Evolutionary conservation across 2,797 vertebrate species (phyloP), one percentile per base, ranked within the genome.

Genomic region (Pterois miles): DNA sequence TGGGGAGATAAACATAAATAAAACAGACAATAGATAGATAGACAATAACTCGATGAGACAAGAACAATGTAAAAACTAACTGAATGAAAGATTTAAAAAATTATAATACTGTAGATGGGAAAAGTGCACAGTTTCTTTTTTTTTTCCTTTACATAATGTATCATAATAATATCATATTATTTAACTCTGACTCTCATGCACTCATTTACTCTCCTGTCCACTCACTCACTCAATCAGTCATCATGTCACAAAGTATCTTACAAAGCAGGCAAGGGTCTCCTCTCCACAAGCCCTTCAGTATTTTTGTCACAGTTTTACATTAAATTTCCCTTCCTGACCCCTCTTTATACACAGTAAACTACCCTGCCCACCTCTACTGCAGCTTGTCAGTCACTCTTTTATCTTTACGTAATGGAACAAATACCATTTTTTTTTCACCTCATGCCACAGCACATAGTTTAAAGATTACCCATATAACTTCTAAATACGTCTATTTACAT

Each of bases 91-190:
- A 89, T 62, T 66, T 78, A 84, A 72, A 73, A 78, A 93, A 88
- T 81, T 43, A 84, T 89, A 96, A 96, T 95, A 96, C 95, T 93
- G 89, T 87, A 87, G 86, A 88, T 95, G 93, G 93, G 94, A 96
- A 96, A 97, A 96, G 97, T 97, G 96, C 96, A 95, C 83, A 94
- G 94, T 95, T 95, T 86, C 63, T 90, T 88, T 88, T 87, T 90
- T 88, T 88, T 81, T 65, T 76, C 64, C 46, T 88, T 88, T 89
- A 87, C 88, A 89, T 86, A 79, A 89, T 86, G 93, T 88, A 86
- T 43, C 38, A 43, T 92, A 90, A 94, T 93, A 84, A 93, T 92
- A 88, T 79, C 80, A 81, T 76, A 80, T 84, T 86, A 92, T 83
- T 88, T 81, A 78, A 82, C 88, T 92, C 91, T 91, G 83, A 85